Evolutionary conservation across 2,888 invertebrate genomes (phyloP), one percentile per base, ranked within the genome.

Genomic region (Parnassius apollo): DNA sequence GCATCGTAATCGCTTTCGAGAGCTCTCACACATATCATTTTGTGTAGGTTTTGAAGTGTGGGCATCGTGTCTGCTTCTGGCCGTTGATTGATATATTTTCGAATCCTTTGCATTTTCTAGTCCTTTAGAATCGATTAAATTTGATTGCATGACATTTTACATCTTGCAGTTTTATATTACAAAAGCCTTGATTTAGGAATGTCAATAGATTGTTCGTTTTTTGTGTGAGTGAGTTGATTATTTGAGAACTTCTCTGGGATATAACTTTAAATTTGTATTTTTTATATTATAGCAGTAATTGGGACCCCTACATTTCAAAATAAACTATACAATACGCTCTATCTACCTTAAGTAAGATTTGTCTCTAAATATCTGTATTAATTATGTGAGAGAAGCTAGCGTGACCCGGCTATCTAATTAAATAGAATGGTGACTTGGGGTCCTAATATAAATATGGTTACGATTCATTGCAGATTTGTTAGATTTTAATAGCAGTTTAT

Each of bases 31-130:
- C 89, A 90, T 89, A 88, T 89, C 89, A 88, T 65, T 56, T 78
- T 78, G 78, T 73, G 72, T 72, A 73, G 72, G 72, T 73, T 69
- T 72, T 48, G 54, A 46, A 69, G 69, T 73, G 76, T 73, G 77
- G 76, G 79, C 82, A 78, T 80, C 78, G 75, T 76, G 71, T 75
- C 68, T 69, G 72, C 66, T 74, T 75, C 73, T 72, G 71, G 73
- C 76, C 69, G 73, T 73, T 72, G 73, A 71, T 73, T 72, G 73
- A 71, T 73, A 78, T 75, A 53, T 79, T 77, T 86, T 83, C 75
- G 79, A 82, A 83, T 86, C 72, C 78, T 88, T 89, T 88, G 90
- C 90, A 91, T 91, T 91, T 87, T 91, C 90, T 91, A 91, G 91
- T 90, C 89, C 89, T 83, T 81, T 86, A 83, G 77, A 80, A 80